A percentile compares a stretch with the other conserved stretches of the same genome.
phyloP scores from a whole-genome alignment of 2,888 invertebrate species.

The Meteorus colon region DNA sequence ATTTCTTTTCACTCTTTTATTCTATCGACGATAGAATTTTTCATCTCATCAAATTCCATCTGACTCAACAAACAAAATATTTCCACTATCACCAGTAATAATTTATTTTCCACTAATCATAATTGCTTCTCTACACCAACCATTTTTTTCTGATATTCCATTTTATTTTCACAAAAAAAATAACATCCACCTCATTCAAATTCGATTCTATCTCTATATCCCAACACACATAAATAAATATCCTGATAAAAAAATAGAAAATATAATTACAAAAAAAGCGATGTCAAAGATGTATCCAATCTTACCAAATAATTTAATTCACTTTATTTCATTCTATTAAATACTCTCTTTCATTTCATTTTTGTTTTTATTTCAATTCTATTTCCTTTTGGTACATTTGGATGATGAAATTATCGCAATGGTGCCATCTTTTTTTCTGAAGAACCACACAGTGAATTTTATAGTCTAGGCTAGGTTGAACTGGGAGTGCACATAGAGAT shows the following conservation, averaged over 20 bases:
- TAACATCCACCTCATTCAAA: not conserved
- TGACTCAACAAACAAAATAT: too few species aligned
- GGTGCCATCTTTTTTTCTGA: slow-evolving; percentile 27
- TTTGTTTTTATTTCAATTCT: not conserved
- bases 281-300: slow-evolving; percentile 11
- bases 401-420: slow-evolving; percentile 30
- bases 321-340: not conserved
- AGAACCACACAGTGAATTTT: not conserved
- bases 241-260: slow-evolving; percentile 9
- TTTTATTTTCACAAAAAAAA: too few species aligned
- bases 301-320: not conserved
- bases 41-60: too few species aligned
- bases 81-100: too few species aligned
- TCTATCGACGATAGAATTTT: too few species aligned
- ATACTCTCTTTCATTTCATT: not conserved
- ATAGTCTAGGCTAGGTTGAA: slow-evolving; percentile 60
- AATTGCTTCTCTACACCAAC: too few species aligned
- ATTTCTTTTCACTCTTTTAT: too few species aligned
- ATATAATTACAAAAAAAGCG: slow-evolving; percentile 11
- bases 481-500: slow-evolving; percentile 48
- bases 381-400: not conserved
- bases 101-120: too few species aligned
- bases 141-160: too few species aligned
- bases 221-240: not conserved
- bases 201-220: not conserved